Evolutionary conservation across 2,797 vertebrate genomes (phyloP).

Genomic region (Propithecus deckenii): DNA sequence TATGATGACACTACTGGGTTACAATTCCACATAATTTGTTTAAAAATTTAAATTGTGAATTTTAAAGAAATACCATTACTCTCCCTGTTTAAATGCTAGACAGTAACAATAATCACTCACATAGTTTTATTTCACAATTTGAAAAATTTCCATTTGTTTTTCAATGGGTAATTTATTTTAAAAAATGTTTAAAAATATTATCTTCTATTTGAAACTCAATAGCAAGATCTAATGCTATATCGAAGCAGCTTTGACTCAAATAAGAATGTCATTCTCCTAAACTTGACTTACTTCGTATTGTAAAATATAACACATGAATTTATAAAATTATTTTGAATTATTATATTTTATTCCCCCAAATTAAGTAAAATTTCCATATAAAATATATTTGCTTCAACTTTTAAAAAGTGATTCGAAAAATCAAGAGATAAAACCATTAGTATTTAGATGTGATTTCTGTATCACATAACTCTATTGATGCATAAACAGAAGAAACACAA

Average conservation of each 20-base stretch:
- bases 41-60: constrained; percentile 32
- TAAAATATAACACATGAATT: neutral
- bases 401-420: constrained; percentile 16
- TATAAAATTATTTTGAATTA: neutral
- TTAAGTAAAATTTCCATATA: neutral
- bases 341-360: neutral
- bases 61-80: neutral
- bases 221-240: neutral
- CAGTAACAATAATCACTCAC: neutral
- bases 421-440: neutral
- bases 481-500: neutral
- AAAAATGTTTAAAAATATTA: neutral
- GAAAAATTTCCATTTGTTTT: neutral
- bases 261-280: neutral
- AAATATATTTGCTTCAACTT: neutral
- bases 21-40: neutral
- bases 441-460: neutral
- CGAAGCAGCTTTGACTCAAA: neutral
- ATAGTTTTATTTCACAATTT: neutral
- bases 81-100: neutral
- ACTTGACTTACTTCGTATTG: neutral
- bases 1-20: neutral
- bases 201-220: neutral
- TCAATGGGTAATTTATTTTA: neutral
- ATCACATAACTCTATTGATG: neutral